Conservation (phyloP, 1,140 invertebrate genomes). For the Drosophila repleta region DNA sequence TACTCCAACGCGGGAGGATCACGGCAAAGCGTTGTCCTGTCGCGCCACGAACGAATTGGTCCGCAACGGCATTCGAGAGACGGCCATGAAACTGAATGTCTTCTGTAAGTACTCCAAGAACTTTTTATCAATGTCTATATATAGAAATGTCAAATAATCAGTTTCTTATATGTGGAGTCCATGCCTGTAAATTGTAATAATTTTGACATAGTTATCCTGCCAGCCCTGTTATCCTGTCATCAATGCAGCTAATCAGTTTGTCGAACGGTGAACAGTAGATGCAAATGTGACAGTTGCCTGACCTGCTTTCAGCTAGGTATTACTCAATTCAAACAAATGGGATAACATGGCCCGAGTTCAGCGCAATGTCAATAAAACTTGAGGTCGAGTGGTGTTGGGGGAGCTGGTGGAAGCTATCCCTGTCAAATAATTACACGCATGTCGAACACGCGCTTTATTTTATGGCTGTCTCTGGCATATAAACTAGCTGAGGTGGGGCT, state of each 20-base stretch:
- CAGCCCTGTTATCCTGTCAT: too few species aligned
- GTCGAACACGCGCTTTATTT: slow-evolving; percentile 56
- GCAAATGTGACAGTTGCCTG: slow-evolving; percentile 7
- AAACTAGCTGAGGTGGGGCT: slow-evolving; percentile 23
- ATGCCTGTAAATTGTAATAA: too few species aligned
- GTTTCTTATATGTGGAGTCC: too few species aligned
- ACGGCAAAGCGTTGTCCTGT: slow-evolving; percentile 91
- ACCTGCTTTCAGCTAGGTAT: slow-evolving; percentile 17
- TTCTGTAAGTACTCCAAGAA: slow-evolving; percentile 88
- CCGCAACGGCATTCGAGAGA: slow-evolving; percentile 89
- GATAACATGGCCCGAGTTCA: slow-evolving; percentile 14
- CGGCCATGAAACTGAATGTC: slow-evolving; percentile 91
- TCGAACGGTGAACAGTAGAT: not conserved
- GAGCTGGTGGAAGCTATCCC: too few species aligned
- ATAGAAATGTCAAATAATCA: too few species aligned
- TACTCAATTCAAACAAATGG: slow-evolving; percentile 29
- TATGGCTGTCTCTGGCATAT: slow-evolving; percentile 45
- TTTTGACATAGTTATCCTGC: too few species aligned
- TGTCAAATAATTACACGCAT: slow-evolving; percentile 57
- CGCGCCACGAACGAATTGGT: slow-evolving; percentile 91
- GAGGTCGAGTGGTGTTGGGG: too few species aligned
- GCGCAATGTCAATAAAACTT: slow-evolving; percentile 24
- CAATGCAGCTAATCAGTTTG: not conserved
- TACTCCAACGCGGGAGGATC: slow-evolving; percentile 90
- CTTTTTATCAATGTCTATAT: too few species aligned